These are phyloP conservation scores for Leistus spinibarbis DNA, from an alignment of 2,888 invertebrate genomes.

Conservation along the genomic window DNA sequence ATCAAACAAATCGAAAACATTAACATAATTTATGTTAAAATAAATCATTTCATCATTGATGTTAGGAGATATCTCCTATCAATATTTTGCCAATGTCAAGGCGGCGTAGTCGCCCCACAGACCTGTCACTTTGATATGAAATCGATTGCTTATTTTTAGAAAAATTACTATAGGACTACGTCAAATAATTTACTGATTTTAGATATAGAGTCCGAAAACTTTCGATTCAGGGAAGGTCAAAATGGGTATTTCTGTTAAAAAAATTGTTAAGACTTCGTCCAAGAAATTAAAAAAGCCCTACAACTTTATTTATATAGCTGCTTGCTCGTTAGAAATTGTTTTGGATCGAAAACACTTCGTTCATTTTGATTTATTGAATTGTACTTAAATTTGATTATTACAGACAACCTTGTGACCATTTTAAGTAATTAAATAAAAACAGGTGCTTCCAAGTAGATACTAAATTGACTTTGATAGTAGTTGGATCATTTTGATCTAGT, in stretches of 20 bases:
- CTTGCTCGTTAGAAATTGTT: neutral
- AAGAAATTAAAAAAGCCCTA: too few relatives aligned
- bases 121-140: too few relatives aligned
- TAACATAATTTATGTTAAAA: neutral
- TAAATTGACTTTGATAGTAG: neutral
- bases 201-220: too few relatives aligned
- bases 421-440: neutral
- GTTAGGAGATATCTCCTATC: too few relatives aligned
- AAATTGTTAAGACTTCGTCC: too few relatives aligned
- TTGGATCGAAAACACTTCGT: neutral
- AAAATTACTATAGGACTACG: too few relatives aligned
- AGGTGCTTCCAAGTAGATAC: neutral
- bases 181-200: too few relatives aligned
- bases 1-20: constrained; percentile 24
- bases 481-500: neutral
- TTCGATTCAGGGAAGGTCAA: too few relatives aligned
- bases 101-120: too few relatives aligned
- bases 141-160: too few relatives aligned
- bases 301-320: neutral
- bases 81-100: too few relatives aligned
- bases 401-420: neutral
- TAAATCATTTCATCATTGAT: neutral
- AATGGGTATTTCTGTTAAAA: too few relatives aligned
- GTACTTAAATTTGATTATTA: neutral
- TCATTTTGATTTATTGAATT: neutral